phyloP scores from a whole-genome alignment of 30 jellyfish, hydroid and myxozoan genomes.

The Cassiopea andromeda region DNA sequence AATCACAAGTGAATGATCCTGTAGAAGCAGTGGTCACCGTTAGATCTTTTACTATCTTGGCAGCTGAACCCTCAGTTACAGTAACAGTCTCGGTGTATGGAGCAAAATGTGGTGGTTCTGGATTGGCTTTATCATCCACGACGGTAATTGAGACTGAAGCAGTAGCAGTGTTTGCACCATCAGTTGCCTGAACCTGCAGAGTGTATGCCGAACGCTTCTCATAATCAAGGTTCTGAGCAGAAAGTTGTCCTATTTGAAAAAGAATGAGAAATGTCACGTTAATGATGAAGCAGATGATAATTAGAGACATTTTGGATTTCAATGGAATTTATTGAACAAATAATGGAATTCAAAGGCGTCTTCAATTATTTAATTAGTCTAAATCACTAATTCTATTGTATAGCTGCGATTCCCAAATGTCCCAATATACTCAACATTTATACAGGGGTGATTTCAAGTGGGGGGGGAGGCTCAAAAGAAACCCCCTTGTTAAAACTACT shows the following conservation, averaged over 20 bases:
- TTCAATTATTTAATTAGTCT: no score
- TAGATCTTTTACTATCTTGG: constrained; percentile 55
- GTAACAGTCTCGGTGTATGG: constrained; percentile 45
- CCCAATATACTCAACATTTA: no score
- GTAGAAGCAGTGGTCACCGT: constrained; percentile 67
- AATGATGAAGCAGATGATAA: neutral
- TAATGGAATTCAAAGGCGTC: no score
- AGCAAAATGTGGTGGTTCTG: constrained; percentile 89
- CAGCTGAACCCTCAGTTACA: constrained; percentile 70
- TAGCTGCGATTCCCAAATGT: no score
- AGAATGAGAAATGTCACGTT: neutral
- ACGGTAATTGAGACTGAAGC: constrained; percentile 85
- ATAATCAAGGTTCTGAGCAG: constrained; percentile 85
- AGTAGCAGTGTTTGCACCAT: constrained; percentile 69
- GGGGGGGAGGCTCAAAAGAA: no score
- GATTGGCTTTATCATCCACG: constrained; percentile 52
- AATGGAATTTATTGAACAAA: no score
- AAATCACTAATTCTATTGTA: no score
- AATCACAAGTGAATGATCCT: constrained; percentile 76
- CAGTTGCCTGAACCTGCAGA: constrained; percentile 75
- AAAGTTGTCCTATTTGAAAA: constrained; percentile 74
- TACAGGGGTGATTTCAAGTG: no score
- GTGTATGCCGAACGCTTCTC: constrained; percentile 66
- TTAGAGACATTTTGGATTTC: neutral
- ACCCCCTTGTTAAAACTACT: no score